Conservation (phyloP, 2,797 vertebrate species). For the Sebastes dallii region DNA sequence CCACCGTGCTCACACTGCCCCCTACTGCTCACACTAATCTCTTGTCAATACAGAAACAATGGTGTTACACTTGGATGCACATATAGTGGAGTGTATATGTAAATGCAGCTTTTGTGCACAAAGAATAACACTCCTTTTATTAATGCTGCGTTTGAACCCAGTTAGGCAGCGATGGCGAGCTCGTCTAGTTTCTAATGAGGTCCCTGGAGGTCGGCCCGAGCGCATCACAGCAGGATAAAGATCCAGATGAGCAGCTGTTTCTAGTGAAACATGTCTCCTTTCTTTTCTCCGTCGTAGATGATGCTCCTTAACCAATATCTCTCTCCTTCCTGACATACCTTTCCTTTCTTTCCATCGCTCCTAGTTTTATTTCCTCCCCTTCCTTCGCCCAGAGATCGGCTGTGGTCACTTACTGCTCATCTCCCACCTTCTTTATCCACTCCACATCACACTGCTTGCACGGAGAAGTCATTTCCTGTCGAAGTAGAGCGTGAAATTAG, state of each 20-base stretch:
- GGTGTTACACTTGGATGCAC: background rate
- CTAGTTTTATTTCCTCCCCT: background rate
- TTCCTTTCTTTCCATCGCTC: background rate
- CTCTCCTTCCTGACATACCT: background rate
- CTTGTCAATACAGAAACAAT: background rate
- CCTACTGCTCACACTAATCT: constrained; percentile 65
- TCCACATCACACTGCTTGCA: constrained; percentile 96
- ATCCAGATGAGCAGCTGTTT: constrained; percentile 2
- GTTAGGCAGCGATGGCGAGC: constrained; percentile 1
- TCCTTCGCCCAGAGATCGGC: background rate
- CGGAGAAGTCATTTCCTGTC: constrained; percentile 89
- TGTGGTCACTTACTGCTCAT: constrained; percentile 94
- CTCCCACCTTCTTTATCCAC: constrained; percentile 98
- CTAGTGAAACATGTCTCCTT: background rate
- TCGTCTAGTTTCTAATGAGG: constrained; percentile 29
- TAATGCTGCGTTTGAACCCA: constrained; percentile 4
- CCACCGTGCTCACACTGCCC: constrained; percentile 71
- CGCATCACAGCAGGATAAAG: constrained; percentile 12
- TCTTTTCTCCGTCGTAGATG: background rate
- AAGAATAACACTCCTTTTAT: background rate
- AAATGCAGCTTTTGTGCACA: background rate
- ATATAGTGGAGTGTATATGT: background rate
- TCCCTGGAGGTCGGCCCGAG: constrained; percentile 12
- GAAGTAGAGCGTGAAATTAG: constrained; percentile 77
- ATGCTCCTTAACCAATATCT: background rate